Conservation (phyloP, 1,140 invertebrate species). For the Panagrolaimus sp. region DNA sequence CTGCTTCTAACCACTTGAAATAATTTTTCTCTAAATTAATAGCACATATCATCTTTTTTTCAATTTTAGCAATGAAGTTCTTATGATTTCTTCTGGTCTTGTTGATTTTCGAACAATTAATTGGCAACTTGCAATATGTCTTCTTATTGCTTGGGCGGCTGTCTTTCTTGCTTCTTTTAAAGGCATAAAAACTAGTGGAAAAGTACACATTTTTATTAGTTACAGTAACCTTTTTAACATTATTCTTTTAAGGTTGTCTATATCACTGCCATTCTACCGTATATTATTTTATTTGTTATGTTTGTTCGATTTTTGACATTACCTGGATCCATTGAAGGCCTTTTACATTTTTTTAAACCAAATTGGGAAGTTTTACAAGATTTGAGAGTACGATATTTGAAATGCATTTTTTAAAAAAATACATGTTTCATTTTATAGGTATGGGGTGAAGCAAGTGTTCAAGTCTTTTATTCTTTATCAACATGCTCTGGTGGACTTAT, state of each 20-base stretch:
- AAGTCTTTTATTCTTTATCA: constrained; percentile 64
- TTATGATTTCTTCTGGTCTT: constrained; percentile 62
- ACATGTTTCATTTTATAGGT: constrained; percentile 52
- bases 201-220: constrained; percentile 62
- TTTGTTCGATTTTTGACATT: constrained; percentile 74
- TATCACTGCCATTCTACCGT: constrained; percentile 63
- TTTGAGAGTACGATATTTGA: constrained; percentile 62
- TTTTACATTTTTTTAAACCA: constrained; percentile 77
- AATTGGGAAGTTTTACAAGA: constrained; percentile 65
- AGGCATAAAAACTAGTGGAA: constrained; percentile 69
- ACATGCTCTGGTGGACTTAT: constrained; percentile 65
- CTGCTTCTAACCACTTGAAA: too few species aligned
- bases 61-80: constrained; percentile 56
- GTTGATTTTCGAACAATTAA: constrained; percentile 62
- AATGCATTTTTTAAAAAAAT: background rate
- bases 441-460: constrained; percentile 64
- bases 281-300: constrained; percentile 73
- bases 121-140: constrained; percentile 64
- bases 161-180: constrained; percentile 65
- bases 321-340: constrained; percentile 71
- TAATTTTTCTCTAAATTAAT: background rate
- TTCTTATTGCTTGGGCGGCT: constrained; percentile 64
- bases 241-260: constrained; percentile 50
- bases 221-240: constrained; percentile 15
- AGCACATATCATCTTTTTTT: constrained; percentile 8